Conservation (phyloP, 2,113 vertebrate species). For the Crotalus viridis region DNA sequence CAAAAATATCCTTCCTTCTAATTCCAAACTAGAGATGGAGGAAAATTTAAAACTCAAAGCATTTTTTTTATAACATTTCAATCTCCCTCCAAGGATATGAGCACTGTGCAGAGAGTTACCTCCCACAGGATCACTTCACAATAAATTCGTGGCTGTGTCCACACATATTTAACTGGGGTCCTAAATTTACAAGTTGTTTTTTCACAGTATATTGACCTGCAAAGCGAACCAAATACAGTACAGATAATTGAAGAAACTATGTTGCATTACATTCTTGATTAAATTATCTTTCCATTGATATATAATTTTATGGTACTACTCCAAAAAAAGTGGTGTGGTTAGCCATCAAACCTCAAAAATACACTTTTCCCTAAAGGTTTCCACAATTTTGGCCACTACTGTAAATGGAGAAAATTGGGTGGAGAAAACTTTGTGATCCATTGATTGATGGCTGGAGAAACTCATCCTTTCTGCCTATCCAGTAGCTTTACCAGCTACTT, state of each 20-base stretch:
- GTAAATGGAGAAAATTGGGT: neutral
- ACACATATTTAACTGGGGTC: neutral
- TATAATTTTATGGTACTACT: too few relatives aligned
- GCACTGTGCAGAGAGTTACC: neutral
- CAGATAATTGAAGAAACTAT: too few relatives aligned
- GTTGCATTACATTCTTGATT: too few relatives aligned
- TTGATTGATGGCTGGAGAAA: neutral
- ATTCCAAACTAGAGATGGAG: neutral
- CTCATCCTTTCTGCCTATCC: neutral
- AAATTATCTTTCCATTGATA: too few relatives aligned
- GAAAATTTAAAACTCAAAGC: neutral
- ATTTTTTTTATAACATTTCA: neutral
- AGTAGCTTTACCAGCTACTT: neutral
- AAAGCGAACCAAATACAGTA: neutral
- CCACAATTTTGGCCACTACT: too few relatives aligned
- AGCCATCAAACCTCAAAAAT: too few relatives aligned
- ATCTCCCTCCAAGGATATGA: neutral
- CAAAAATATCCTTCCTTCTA: neutral
- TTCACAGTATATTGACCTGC: neutral
- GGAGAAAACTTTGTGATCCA: neutral
- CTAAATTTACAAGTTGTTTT: neutral
- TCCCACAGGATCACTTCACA: neutral
- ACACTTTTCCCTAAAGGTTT: too few relatives aligned
- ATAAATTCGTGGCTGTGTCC: neutral
- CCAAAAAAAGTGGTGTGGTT: too few relatives aligned